These are phyloP conservation scores for Macrocentrus cingulum DNA, from an alignment of 1,140 invertebrate genomes.

Conservation along the genomic window DNA sequence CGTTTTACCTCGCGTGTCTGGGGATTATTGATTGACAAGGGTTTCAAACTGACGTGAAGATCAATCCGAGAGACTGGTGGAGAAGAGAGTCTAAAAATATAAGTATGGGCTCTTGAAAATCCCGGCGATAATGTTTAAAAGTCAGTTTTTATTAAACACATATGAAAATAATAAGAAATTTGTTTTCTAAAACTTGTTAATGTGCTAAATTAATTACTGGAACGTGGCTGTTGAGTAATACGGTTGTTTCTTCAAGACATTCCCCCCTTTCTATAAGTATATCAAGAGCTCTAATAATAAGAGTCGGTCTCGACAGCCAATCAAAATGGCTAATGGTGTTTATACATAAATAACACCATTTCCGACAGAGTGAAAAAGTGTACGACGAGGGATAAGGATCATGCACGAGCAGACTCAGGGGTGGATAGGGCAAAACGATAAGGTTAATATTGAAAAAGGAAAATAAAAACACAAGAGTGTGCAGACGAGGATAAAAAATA, in stretches of 20 bases:
- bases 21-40: not conserved
- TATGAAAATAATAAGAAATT: too few relatives aligned
- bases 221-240: too few relatives aligned
- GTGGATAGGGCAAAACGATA: slow-evolving; percentile 32
- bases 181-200: too few relatives aligned
- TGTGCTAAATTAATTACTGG: too few relatives aligned
- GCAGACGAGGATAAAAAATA: slow-evolving; percentile 26
- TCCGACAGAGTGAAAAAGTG: slow-evolving; percentile 28
- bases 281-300: not conserved
- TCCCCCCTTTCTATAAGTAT: not conserved
- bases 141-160: too few relatives aligned
- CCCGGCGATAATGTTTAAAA: too few relatives aligned
- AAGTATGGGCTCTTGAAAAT: too few relatives aligned
- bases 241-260: too few relatives aligned
- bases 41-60: too few relatives aligned
- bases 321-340: slow-evolving; percentile 17
- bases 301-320: not conserved
- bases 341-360: slow-evolving; percentile 39
- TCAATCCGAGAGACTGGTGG: too few relatives aligned
- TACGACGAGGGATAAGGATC: slow-evolving; percentile 12
- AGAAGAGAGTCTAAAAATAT: too few relatives aligned
- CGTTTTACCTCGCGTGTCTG: not conserved
- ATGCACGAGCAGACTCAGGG: not conserved
- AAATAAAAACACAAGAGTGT: slow-evolving; percentile 33
- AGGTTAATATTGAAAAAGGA: slow-evolving; percentile 39